Percentiles rank a stretch among this genome's conserved stretches.
Evolutionary conservation across 2,888 invertebrate genomes (phyloP).

Genomic region (Epinotia brunnichana): DNA sequence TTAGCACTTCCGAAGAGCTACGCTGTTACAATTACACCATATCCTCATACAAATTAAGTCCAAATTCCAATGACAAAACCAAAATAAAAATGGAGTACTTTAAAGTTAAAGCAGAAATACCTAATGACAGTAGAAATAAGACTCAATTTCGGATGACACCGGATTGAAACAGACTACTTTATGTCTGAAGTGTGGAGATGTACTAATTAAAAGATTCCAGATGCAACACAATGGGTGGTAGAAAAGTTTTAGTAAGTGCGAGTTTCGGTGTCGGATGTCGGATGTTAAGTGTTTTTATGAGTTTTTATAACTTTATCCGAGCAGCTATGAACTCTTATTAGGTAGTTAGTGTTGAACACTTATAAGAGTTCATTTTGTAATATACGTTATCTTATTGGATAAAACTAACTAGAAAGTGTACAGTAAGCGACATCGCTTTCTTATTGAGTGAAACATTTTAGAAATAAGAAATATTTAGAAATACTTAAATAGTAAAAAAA

Average conservation of each 20-base stretch:
- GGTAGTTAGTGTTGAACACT: background rate
- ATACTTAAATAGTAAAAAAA: background rate
- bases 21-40: conserved; percentile 5
- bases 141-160: background rate
- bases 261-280: conserved; percentile 5
- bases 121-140: background rate
- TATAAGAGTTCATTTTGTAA: background rate
- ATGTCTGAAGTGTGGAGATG: conserved; percentile 27
- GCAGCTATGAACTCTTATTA: background rate
- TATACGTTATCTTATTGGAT: conserved; percentile 1
- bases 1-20: conserved; percentile 63
- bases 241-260: conserved; percentile 23
- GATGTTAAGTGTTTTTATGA: conserved; percentile 1
- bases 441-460: background rate
- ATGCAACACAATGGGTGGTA: conserved; percentile 31
- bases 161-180: conserved; percentile 5
- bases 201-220: conserved; percentile 43
- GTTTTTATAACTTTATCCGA: background rate
- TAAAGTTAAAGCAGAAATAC: background rate
- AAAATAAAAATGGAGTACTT: conserved; percentile 11
- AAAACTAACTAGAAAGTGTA: conserved; percentile 26
- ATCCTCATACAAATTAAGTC: background rate
- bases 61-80: background rate
- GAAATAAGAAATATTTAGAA: background rate
- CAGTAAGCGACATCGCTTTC: conserved; percentile 20